phyloP scores from a whole-genome alignment of 2,113 vertebrate species.

The Martes martes region DNA sequence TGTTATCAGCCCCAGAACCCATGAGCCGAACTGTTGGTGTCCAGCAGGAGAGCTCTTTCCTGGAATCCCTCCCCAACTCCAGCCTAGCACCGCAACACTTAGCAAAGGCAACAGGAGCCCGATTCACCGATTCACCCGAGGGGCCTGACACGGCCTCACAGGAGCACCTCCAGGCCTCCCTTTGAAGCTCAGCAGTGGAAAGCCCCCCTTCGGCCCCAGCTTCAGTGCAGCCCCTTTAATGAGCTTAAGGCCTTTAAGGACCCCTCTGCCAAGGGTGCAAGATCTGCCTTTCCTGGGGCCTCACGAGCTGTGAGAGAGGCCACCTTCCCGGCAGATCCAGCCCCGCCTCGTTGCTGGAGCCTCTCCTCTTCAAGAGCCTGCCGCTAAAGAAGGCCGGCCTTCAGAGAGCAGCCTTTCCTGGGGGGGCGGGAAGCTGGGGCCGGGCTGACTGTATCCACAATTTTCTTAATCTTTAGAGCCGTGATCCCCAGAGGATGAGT shows the following conservation, averaged over 20 bases:
- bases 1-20: not conserved
- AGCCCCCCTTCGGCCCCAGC: not conserved
- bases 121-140: not conserved
- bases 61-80: not conserved
- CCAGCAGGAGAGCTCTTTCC: not conserved
- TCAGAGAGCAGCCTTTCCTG: not conserved
- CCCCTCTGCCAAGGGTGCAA: accelerated
- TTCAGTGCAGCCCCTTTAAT: not conserved
- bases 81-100: not conserved
- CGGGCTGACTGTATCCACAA: not conserved
- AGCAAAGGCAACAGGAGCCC: not conserved
- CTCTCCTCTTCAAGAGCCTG: not conserved
- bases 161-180: not conserved
- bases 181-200: not conserved
- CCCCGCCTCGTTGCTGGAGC: not conserved
- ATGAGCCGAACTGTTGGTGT: not conserved
- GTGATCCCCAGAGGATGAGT: not conserved
- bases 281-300: not conserved
- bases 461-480: not conserved
- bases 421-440: not conserved
- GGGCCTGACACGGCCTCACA: not conserved
- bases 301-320: not conserved
- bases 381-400: not conserved
- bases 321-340: not conserved
- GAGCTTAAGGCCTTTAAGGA: not conserved